Base-by-base conservation (phyloP, 2,113 vertebrate species). In the Microtus ochrogaster region DNA sequence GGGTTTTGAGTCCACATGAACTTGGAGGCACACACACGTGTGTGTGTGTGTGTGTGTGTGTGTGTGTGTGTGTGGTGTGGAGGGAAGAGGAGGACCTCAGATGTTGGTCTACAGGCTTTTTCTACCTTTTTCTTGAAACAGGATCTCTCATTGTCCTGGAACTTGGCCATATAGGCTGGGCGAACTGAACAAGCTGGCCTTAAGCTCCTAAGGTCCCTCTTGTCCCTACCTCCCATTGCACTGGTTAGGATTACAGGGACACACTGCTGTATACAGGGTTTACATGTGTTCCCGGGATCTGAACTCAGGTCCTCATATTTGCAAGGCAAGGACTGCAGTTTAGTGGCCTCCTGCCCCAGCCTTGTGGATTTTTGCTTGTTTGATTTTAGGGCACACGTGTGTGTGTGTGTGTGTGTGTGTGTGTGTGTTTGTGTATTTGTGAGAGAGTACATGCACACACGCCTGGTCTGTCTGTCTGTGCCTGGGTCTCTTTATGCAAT, bases 121-220 rank as follows among this genome's bases (percentile, higher is more conserved):
- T 66, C 28, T 10, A 66, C 13, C 55, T 66, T 85, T 66, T 3
- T 63, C 52, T 44, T 84, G 74, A 49, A 16, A 47, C 41, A 47
- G 44, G 74, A 14, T 49, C 9, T 36, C 63, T 70, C 44, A 70
- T 24, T 24, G 33, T 12, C 21, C 44, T 70, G 65, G 65, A 68
- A 52, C 41, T 49, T 87, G n/a, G 19, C 65, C 47, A 33, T 10
- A 33, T 47, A 47, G 44, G 44, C 44, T 33, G 44, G 44, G 44
- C 0, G 1, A 36, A 11, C 44, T 33, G 44, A 47, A 33, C 0
- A 13, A 36, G 41, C 33, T 70, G 84, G 33, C 44, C 44, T 24
- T 52, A 66, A 66, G 47, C 36, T 49, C n/a, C 33, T 70, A 68
- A 36, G 63, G 63, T 24, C 30, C 30, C 33, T 70, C 47, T 17